Conservation (phyloP, 1,140 invertebrate species). For the Muscidifurax raptorellus region DNA sequence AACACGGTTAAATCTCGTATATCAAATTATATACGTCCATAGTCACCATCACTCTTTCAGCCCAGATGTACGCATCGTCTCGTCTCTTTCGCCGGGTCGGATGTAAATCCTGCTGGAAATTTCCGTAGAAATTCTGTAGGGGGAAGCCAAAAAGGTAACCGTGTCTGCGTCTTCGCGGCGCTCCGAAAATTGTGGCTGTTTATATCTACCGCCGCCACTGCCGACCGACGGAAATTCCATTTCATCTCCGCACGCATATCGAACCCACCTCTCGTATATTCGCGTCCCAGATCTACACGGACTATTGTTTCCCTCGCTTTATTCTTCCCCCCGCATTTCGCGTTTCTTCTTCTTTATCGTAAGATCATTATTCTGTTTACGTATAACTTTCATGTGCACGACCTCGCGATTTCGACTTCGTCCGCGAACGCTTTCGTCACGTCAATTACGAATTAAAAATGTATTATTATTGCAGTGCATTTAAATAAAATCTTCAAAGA, state of each 20-base stretch:
- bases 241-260: conserved; percentile 51
- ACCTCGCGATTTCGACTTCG: not conserved
- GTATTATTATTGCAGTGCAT: too few relatives aligned
- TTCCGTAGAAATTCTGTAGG: conserved; percentile 32
- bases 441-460: too few relatives aligned
- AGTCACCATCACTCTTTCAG: not conserved
- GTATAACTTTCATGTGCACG: not conserved
- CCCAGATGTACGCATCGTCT: not conserved
- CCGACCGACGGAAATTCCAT: conserved; percentile 64
- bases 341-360: not conserved
- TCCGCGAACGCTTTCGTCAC: too few relatives aligned
- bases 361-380: not conserved
- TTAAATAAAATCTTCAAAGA: too few relatives aligned
- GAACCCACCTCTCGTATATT: not conserved
- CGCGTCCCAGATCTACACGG: not conserved
- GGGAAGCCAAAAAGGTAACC: conserved; percentile 39
- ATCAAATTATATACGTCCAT: conserved; percentile 7
- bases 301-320: not conserved
- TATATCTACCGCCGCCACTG: conserved; percentile 62
- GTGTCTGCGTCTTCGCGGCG: conserved; percentile 45
- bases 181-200: conserved; percentile 64
- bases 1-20: not conserved
- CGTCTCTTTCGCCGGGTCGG: conserved; percentile 4
- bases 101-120: conserved; percentile 53
- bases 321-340: not conserved